Conservation (phyloP, 2,113 vertebrate genomes). For the Acanthochromis polyacanthus region DNA sequence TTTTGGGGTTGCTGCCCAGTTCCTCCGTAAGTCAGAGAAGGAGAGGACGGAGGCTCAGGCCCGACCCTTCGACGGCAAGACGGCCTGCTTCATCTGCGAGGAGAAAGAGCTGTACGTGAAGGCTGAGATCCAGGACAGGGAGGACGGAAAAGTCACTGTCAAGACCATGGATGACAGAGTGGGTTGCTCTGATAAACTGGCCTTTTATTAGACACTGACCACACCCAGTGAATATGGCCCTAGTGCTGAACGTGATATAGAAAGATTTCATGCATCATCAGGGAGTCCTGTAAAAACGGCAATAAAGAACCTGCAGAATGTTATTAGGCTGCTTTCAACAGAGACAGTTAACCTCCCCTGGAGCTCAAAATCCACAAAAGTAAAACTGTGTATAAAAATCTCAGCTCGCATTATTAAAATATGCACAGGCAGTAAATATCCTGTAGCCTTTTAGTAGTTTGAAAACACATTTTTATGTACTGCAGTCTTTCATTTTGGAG, state of each 20-base stretch:
- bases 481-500: not conserved
- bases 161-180: constrained; percentile 87
- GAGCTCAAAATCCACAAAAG: not conserved
- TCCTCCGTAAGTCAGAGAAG: constrained; percentile 86
- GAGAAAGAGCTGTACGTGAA: constrained; percentile 84
- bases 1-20: constrained; percentile 84
- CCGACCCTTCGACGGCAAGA: constrained; percentile 87
- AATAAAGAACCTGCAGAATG: constrained; percentile 11
- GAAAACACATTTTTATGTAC: not conserved
- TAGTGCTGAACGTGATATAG: not conserved
- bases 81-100: constrained; percentile 86
- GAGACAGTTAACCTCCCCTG: constrained; percentile 3
- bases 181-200: constrained; percentile 53
- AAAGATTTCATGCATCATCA: constrained; percentile 1
- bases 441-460: no score
- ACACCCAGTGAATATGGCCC: not conserved
- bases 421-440: not conserved
- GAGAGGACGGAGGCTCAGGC: constrained; percentile 86
- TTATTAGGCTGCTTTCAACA: constrained; percentile 7
- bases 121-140: constrained; percentile 83
- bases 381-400: not conserved
- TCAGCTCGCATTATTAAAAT: not conserved
- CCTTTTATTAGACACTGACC: constrained; percentile 12
- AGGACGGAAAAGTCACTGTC: constrained; percentile 80
- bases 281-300: not conserved